Evolutionary conservation across 2,797 vertebrate genomes (phyloP).

Genomic region (Pempheris klunzingeri): DNA sequence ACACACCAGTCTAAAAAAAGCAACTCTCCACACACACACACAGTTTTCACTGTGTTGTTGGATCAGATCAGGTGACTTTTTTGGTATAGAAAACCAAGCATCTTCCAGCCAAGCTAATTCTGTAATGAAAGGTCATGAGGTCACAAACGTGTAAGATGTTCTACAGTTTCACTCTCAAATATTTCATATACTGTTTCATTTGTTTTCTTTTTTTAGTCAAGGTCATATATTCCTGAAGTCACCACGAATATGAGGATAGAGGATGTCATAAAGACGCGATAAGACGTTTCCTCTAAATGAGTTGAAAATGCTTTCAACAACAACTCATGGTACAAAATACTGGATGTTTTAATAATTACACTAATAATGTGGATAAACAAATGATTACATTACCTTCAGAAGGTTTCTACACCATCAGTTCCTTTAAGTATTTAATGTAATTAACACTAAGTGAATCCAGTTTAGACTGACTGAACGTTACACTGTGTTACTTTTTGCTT

Average conservation of each 20-base stretch:
- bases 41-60: background rate
- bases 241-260: background rate
- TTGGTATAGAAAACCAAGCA: background rate
- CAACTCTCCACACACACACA: background rate
- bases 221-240: background rate
- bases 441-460: background rate
- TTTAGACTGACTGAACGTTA: background rate
- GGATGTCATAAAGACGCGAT: background rate
- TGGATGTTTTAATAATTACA: too few species aligned
- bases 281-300: too few species aligned
- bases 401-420: background rate
- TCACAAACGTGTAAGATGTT: background rate
- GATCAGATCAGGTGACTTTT: background rate
- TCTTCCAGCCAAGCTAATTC: background rate
- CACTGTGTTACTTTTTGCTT: background rate
- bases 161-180: background rate
- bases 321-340: too few species aligned
- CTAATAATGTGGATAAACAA: too few species aligned
- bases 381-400: too few species aligned
- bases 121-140: background rate
- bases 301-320: too few species aligned
- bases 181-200: background rate
- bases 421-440: background rate
- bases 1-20: background rate
- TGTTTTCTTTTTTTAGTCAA: too few species aligned